A percentile compares a stretch with the other conserved stretches of the same genome.
Conservation (phyloP, 2,888 invertebrate genomes). For the Noctua fimbriata region DNA sequence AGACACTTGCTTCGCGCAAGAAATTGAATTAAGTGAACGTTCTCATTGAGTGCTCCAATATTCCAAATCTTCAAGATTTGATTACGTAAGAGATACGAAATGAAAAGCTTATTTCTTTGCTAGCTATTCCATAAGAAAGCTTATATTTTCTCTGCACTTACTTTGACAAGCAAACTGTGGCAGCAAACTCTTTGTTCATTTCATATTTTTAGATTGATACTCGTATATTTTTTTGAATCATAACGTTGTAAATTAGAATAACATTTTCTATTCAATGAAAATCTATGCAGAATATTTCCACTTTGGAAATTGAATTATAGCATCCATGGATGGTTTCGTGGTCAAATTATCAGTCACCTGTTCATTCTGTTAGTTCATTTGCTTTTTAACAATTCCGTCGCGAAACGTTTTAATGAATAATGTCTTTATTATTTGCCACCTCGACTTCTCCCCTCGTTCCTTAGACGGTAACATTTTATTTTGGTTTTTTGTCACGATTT, state of each 20-base stretch:
- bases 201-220: background rate
- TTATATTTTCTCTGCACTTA: background rate
- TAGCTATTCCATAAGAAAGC: background rate
- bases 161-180: background rate
- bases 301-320: background rate
- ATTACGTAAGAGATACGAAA: background rate
- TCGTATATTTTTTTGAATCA: background rate
- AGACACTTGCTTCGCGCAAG: background rate
- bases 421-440: background rate
- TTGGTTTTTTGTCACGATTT: background rate
- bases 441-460: background rate
- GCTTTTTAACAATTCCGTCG: background rate
- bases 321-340: background rate
- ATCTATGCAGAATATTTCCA: constrained; percentile 1
- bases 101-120: background rate
- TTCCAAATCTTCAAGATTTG: background rate
- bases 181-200: background rate
- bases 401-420: background rate
- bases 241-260: background rate
- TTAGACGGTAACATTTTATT: background rate
- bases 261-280: background rate
- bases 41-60: background rate
- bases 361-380: constrained; percentile 19
- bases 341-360: constrained; percentile 33
- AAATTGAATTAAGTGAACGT: background rate